These are phyloP conservation scores for Rhynchonema sp. DNA, from an alignment of 2,888 invertebrate species.

Conservation along the genomic window DNA sequence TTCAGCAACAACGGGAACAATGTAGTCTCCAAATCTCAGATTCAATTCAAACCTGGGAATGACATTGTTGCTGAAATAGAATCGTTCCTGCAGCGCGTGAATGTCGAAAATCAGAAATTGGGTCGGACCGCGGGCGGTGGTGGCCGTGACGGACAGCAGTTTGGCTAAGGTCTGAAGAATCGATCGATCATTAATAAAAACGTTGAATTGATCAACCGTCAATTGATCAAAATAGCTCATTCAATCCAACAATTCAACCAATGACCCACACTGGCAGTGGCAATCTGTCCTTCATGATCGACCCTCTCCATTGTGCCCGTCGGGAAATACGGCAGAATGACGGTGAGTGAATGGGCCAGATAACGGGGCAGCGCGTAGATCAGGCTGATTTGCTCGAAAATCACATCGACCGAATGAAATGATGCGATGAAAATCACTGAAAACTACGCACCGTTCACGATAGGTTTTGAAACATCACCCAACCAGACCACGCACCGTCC, in stretches of 20 bases:
- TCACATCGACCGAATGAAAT: slow-evolving; percentile 30
- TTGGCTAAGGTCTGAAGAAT: slow-evolving; percentile 27
- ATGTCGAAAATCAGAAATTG: slow-evolving; percentile 32
- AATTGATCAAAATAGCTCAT: not conserved
- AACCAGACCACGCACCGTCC: slow-evolving; percentile 24
- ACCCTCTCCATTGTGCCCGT: slow-evolving; percentile 34
- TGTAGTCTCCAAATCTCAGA: no score
- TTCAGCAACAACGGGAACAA: no score
- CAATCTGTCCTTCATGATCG: slow-evolving; percentile 32
- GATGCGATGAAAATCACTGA: slow-evolving; percentile 31
- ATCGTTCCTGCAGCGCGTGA: slow-evolving; percentile 32
- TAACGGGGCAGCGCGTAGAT: slow-evolving; percentile 32
- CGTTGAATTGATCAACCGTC: not conserved
- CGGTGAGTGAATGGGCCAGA: slow-evolving; percentile 29
- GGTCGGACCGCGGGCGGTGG: slow-evolving; percentile 30
- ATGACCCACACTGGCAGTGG: slow-evolving; percentile 29
- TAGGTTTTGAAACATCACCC: not conserved
- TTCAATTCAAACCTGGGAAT: slow-evolving; percentile 27
- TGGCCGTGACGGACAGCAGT: slow-evolving; percentile 28
- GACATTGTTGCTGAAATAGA: slow-evolving; percentile 31
- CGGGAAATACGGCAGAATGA: slow-evolving; percentile 33
- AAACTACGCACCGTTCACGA: slow-evolving; percentile 4
- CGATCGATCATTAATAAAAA: not conserved
- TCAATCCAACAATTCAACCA: not conserved
- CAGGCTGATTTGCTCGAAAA: slow-evolving; percentile 32